A percentile compares a stretch with the other conserved stretches of the same genome.
Conservation (phyloP, 2,888 invertebrate genomes). For the Aquatica leii region DNA sequence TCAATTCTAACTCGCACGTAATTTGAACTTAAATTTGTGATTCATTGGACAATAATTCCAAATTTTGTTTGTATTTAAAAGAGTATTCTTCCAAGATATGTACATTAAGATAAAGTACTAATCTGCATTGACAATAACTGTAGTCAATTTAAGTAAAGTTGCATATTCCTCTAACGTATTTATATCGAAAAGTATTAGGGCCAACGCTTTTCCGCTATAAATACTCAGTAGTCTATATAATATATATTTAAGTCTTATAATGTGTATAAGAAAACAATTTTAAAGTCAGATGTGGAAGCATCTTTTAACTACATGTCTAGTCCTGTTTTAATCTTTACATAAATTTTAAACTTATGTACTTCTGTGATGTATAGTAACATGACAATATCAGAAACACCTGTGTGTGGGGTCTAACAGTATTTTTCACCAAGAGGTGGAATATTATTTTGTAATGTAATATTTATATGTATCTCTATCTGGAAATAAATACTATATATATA, state of each 20-base stretch:
- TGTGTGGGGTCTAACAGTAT: constrained; percentile 48
- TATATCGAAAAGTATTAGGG: constrained; percentile 55
- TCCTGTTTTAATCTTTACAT: constrained; percentile 23
- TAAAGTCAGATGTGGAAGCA: constrained; percentile 14
- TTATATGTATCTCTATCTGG: constrained; percentile 52
- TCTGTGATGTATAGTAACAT: constrained; percentile 55
- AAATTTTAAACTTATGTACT: constrained; percentile 38
- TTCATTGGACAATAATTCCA: constrained; percentile 41
- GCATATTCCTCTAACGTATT: constrained; percentile 41
- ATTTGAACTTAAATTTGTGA: constrained; percentile 30
- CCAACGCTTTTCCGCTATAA: constrained; percentile 54
- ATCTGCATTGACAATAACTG: constrained; percentile 49
- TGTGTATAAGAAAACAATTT: constrained; percentile 5
- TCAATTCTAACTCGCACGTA: not conserved
- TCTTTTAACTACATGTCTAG: constrained; percentile 25
- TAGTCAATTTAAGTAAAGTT: constrained; percentile 45
- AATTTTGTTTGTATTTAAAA: constrained; percentile 9
- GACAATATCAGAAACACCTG: constrained; percentile 53
- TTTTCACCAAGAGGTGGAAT: constrained; percentile 32
- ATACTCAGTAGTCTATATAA: constrained; percentile 33
- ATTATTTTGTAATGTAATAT: constrained; percentile 56
- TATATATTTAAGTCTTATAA: no score
- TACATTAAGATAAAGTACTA: constrained; percentile 28
- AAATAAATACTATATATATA: no score
- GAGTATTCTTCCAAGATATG: constrained; percentile 5